Conservation (phyloP, 2,113 vertebrate genomes). For the Engystomops pustulosus region DNA sequence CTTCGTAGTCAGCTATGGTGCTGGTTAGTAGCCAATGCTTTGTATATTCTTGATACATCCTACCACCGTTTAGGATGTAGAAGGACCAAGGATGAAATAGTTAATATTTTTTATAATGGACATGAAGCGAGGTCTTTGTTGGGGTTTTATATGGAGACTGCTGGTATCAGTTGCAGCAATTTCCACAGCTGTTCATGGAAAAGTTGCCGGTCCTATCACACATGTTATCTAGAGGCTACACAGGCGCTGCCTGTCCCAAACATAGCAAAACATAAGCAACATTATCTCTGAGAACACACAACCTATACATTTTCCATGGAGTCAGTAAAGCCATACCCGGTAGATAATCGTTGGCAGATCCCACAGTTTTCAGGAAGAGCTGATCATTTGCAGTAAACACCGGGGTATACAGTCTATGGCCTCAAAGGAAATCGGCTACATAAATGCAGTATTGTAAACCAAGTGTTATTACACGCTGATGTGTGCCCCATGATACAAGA, state of each 20-base stretch:
- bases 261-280: not conserved
- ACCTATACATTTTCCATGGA: not conserved
- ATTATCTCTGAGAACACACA: not conserved
- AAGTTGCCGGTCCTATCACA: not conserved
- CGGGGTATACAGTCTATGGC: no score
- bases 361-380: not conserved
- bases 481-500: no score
- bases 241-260: not conserved
- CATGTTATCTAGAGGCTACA: not conserved
- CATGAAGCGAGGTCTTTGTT: not conserved
- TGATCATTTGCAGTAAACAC: no score
- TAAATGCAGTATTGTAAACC: no score
- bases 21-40: no score
- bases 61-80: no score
- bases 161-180: not conserved
- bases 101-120: not conserved
- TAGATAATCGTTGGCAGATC: not conserved
- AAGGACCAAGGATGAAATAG: no score
- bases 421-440: no score
- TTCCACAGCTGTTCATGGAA: slow-evolving; percentile 22
- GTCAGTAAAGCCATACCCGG: not conserved
- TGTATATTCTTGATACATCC: no score
- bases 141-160: not conserved
- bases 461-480: no score
- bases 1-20: no score